Evolutionary conservation across 2,113 vertebrate species (phyloP), one percentile per base, ranked within the genome.

Genomic region (Garra rufa): DNA sequence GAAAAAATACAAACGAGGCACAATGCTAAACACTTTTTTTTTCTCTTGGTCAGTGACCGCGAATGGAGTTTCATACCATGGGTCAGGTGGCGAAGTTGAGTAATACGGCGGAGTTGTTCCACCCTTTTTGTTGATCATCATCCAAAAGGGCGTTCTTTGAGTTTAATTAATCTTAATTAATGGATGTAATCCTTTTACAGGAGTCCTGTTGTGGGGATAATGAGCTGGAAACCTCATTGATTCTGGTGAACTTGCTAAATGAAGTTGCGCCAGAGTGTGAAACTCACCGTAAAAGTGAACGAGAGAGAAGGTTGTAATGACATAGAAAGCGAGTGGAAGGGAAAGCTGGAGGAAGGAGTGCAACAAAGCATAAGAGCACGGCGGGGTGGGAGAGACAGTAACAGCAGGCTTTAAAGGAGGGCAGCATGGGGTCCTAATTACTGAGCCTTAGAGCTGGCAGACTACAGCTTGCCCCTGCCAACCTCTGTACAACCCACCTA

Each of bases 141-240:
- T 82, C 61, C 76, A 70, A 85, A 83, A 38, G 76, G 30, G 83
- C 41, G 6, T 76, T 65, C 73, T 86, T 88, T 88, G 85, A 86
- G 71, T 86, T 88, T 88, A 86, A 88, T 88, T 77, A 21, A 67
- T 88, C 82, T 76, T 86, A 88, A 88, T 88, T 88, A 84, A 71
- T 74, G 78, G 76, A 86, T 84, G 63, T 75, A 86, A 88, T 86
- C 85, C 87, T 75, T 69, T 81, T 82, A 46, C 70, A 19, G 52
- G 52, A 69, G 73, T 71, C 80, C 85, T 34, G 77, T 82, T 82
- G 85, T 65, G 85, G 30, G 63, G 70, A 81, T 88, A 88, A 86
- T 52, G 11, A 86, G 77, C 85, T 65, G 82, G 82, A 81, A 83
- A 83, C 84, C 84, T 82, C 43, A 69, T 57, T 74, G 85, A 83